phyloP scores from a whole-genome alignment of 2,888 invertebrate genomes.

The Phrixothrix hirtus region DNA sequence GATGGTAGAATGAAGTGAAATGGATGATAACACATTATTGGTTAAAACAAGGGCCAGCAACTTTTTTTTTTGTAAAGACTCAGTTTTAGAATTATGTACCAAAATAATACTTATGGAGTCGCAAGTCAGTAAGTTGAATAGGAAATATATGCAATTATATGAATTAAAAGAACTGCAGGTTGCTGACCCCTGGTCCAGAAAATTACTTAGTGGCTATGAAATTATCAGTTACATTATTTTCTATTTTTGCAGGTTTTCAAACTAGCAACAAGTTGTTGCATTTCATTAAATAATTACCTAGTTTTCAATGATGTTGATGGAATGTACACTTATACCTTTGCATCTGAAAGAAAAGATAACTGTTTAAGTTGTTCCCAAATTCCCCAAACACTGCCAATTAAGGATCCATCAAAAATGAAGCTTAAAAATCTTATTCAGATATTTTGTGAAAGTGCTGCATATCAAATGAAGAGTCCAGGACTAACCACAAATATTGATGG shows the following conservation, averaged over 20 bases:
- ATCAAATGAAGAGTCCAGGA: conserved; percentile 91
- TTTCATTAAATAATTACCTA: conserved; percentile 92
- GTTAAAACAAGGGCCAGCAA: too few relatives aligned
- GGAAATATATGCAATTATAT: too few relatives aligned
- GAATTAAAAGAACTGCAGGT: too few relatives aligned
- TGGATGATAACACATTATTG: too few relatives aligned
- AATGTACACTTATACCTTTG: conserved; percentile 93
- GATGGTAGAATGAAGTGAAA: too few relatives aligned
- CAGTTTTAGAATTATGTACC: too few relatives aligned
- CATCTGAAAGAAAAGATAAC: conserved; percentile 82
- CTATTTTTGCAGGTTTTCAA: conserved; percentile 76
- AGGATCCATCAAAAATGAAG: conserved; percentile 66
- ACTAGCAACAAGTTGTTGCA: conserved; percentile 88
- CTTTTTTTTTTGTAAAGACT: too few relatives aligned
- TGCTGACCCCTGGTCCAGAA: too few relatives aligned
- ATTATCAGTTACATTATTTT: too few relatives aligned
- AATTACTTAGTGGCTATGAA: too few relatives aligned
- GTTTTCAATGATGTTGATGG: conserved; percentile 96
- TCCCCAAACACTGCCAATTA: conserved; percentile 66
- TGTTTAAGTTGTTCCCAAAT: conserved; percentile 88
- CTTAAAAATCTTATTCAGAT: conserved; percentile 81
- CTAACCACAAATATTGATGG: conserved; percentile 81
- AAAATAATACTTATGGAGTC: too few relatives aligned
- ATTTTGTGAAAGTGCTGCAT: conserved; percentile 74
- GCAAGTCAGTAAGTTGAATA: too few relatives aligned